Conservation (phyloP, 2,797 vertebrate species). For the Gymnoscopelus microlampas region DNA sequence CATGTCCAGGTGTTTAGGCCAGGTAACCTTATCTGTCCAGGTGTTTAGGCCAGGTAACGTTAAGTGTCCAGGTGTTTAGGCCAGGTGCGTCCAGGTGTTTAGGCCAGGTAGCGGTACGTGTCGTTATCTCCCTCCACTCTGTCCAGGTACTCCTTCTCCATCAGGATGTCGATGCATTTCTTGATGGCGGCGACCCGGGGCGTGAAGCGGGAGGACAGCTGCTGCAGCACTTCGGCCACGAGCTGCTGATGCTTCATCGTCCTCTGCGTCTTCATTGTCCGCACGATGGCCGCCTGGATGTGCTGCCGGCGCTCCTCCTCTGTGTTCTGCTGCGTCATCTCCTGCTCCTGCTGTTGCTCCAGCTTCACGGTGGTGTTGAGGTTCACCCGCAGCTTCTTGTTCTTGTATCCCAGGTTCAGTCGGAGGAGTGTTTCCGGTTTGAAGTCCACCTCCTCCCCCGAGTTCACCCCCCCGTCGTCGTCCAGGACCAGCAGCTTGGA, state of each 20-base stretch:
- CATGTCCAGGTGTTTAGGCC: constrained; percentile 78
- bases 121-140: constrained; percentile 96
- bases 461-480: constrained; percentile 94
- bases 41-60: too few species aligned
- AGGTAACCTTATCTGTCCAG: too few species aligned
- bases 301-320: constrained; percentile 97
- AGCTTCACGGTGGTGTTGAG: constrained; percentile 98
- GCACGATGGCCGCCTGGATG: constrained; percentile 97
- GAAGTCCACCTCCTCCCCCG: constrained; percentile 86
- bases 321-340: constrained; percentile 99
- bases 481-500: constrained; percentile 97
- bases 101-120: constrained; percentile 98
- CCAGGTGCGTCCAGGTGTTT: constrained; percentile 25
- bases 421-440: constrained; percentile 98
- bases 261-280: constrained; percentile 99
- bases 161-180: constrained; percentile 99
- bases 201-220: constrained; percentile 97
- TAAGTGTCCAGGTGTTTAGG: too few species aligned
- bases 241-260: constrained; percentile 98
- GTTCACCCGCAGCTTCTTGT: constrained; percentile 77
- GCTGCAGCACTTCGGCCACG: constrained; percentile 96
- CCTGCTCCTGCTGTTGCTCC: constrained; percentile 98
- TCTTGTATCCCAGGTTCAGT: constrained; percentile 97
- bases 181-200: constrained; percentile 97
- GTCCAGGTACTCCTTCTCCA: constrained; percentile 97